A percentile compares a stretch with the other conserved stretches of the same genome.
Conservation (phyloP, 23 tunicate species). For the Botrylloides violaceus region DNA sequence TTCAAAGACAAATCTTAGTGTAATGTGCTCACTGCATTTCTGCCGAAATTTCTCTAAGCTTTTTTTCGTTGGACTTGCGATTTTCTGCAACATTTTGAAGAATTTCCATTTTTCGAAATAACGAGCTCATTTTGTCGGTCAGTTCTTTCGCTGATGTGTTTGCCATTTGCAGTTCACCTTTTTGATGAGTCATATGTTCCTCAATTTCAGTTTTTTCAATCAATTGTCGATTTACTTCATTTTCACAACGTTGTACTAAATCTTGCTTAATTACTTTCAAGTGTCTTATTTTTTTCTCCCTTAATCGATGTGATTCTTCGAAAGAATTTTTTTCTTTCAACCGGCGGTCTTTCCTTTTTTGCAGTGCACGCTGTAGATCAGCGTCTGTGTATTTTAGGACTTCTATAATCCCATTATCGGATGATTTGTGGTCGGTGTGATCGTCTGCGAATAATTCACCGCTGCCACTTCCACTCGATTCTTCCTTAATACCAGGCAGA, state of each 20-base stretch:
- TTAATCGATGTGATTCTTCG: conserved; percentile 8
- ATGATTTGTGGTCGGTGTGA: not conserved
- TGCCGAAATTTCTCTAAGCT: not conserved
- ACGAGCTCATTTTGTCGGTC: not conserved
- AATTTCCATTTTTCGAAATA: conserved; percentile 7
- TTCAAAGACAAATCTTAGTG: not conserved
- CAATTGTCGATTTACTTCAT: not conserved
- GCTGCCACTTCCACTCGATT: conserved; percentile 7
- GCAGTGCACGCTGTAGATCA: conserved; percentile 21
- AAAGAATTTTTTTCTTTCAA: too few relatives aligned
- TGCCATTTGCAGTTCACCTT: not conserved
- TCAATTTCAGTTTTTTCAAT: not conserved
- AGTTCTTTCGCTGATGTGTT: not conserved
- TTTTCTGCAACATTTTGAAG: not conserved
- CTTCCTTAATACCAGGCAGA: not conserved
- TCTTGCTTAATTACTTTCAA: conserved; percentile 38
- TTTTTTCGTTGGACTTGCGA: not conserved
- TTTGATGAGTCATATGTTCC: not conserved
- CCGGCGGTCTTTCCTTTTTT: conserved; percentile 17
- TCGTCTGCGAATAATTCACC: not conserved
- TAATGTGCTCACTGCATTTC: not conserved
- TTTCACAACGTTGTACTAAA: conserved; percentile 8
- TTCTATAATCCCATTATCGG: conserved; percentile 41
- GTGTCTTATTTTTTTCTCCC: not conserved
- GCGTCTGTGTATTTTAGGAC: conserved; percentile 51